Conservation (phyloP, 2,888 invertebrate genomes). For the Panopea generosa region DNA sequence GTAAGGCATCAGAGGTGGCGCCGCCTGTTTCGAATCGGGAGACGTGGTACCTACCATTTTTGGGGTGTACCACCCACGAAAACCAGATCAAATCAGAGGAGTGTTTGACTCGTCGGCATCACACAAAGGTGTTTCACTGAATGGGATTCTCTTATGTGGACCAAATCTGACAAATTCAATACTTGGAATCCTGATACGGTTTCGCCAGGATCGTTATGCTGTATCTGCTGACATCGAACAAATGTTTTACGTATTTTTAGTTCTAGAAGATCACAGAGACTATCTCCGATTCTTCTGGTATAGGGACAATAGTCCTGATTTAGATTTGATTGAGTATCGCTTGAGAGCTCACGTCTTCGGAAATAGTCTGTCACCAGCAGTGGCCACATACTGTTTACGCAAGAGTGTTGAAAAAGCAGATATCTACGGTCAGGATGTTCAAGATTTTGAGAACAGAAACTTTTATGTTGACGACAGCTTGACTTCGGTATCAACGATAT, state of each 20-base stretch:
- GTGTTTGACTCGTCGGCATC: constrained; percentile 35
- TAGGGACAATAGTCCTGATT: too few species aligned
- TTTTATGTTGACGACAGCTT: too few species aligned
- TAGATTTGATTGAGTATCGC: too few species aligned
- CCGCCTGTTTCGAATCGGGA: constrained; percentile 2
- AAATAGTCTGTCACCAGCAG: too few species aligned
- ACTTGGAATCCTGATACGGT: neutral
- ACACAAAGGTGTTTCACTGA: neutral
- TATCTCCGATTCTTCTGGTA: too few species aligned
- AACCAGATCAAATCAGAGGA: constrained; percentile 8
- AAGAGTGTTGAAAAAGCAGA: too few species aligned
- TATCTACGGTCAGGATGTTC: too few species aligned
- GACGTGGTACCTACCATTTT: constrained; percentile 3
- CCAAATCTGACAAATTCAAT: constrained; percentile 22
- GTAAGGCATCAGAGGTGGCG: neutral
- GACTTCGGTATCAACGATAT: too few species aligned
- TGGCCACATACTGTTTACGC: too few species aligned
- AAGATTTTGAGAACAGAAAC: too few species aligned
- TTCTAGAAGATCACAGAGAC: constrained; percentile 21
- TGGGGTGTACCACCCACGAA: neutral
- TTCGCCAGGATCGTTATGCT: neutral
- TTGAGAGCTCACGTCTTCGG: too few species aligned
- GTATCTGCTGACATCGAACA: constrained; percentile 29
- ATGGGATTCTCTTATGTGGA: constrained; percentile 13
- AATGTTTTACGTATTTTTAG: neutral